phyloP scores from a whole-genome alignment of 2,113 vertebrate species.

The Microcebus tavaratra region DNA sequence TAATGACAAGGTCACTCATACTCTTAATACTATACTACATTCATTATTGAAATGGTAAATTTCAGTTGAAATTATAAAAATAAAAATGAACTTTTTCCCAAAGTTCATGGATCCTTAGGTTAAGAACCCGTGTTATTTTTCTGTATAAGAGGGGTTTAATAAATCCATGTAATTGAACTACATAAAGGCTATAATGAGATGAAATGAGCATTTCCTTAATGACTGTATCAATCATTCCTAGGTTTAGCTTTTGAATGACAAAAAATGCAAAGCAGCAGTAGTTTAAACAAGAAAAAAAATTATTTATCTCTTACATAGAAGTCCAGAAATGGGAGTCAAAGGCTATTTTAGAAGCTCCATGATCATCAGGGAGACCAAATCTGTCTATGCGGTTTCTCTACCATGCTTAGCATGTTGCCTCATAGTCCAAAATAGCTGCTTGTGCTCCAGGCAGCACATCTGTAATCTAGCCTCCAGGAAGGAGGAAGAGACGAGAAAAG shows the following conservation, averaged over 20 bases:
- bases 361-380: not conserved
- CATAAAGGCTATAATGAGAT: not conserved
- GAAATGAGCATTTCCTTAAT: not conserved
- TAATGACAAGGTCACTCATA: not conserved
- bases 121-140: not conserved
- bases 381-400: not conserved
- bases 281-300: conserved; percentile 4
- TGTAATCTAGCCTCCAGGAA: not conserved
- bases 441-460: not conserved
- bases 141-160: not conserved
- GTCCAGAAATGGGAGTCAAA: not conserved
- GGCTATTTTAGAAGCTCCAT: not conserved
- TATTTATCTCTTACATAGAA: not conserved
- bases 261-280: not conserved
- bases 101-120: not conserved
- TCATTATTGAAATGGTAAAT: not conserved
- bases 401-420: not conserved
- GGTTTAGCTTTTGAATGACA: not conserved
- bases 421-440: not conserved
- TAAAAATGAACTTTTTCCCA: not conserved
- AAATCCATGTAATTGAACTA: not conserved
- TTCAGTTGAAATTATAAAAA: not conserved
- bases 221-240: not conserved
- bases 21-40: not conserved
- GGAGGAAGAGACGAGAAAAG: not conserved